Base-by-base conservation (phyloP, 2,797 vertebrate genomes). In the Intellagama lesueurii region DNA sequence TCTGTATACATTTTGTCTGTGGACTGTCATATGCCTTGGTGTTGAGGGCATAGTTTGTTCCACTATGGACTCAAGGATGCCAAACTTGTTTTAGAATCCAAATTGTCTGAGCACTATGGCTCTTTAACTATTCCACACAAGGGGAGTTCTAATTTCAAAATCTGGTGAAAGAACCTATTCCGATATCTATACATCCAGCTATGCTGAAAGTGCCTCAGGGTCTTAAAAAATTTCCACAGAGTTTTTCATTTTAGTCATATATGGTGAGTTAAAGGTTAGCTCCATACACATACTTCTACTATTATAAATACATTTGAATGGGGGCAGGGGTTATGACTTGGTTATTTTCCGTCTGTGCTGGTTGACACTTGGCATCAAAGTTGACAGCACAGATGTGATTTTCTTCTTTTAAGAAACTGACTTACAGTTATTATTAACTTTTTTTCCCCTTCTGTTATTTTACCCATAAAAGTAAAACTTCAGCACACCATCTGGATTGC, bases 401-500 rank as follows among this genome's bases (percentile, higher is more conserved):
- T 94, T 87, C 26, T 80, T 93, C 85, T 89, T 94, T 87, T 76
- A 44, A 94, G 91, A 72, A 52, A 88, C 60, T 78, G 8, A 90
- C 87, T 96, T 92, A 83, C 66, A 94, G 68, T 89, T 86, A 47
- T 81, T 76, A 75, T 81, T 75, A 88, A 64, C 60, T 16, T 90
- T 81, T 91, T 92, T 90, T 92, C 89, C 91, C 73, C 91, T 91
- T 91, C 81, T 76, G 64, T 94, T 87, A 93, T 89, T 94, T 94
- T 92, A 86, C 64, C 4, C 44, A 91, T 66, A 89, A 90, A 92
- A 93, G 89, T 12, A 89, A 52, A 91, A 60, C 26, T 89, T 89
- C 93, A 81, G 35, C 87, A 77, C 87, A 95, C 72, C 79, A 89
- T 92, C 64, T 95, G 94, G 93, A 91, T 96, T 92, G 91, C 91